Percentiles rank a stretch among this genome's conserved stretches.
These are phyloP conservation scores for Parnassius apollo DNA, from an alignment of 2,888 invertebrate genomes.

Conservation along the genomic window DNA sequence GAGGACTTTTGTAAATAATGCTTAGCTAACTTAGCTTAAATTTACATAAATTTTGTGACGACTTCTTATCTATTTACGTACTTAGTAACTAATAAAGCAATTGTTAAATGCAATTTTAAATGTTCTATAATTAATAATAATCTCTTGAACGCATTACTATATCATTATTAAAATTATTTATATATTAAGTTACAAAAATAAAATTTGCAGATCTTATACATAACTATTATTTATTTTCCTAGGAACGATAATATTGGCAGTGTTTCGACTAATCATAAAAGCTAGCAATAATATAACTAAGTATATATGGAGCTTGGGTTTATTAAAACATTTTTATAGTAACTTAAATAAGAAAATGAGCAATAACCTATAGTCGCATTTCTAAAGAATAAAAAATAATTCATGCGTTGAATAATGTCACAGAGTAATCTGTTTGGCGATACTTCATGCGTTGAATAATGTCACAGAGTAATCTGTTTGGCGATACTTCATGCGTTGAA, in stretches of 20 bases:
- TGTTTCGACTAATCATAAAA: constrained; percentile 14
- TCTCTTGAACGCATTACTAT: neutral
- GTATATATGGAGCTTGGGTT: no score
- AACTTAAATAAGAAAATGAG: constrained; percentile 1
- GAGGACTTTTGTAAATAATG: constrained; percentile 58
- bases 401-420: no score
- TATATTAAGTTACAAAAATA: constrained; percentile 1
- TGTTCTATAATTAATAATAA: constrained; percentile 2
- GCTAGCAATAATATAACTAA: neutral
- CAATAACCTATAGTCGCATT: neutral
- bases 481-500: no score
- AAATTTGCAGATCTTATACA: constrained; percentile 1
- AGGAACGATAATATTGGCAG: constrained; percentile 27
- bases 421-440: no score
- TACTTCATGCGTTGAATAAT: no score
- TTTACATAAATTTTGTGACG: constrained; percentile 55
- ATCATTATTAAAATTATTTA: neutral
- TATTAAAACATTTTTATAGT: no score
- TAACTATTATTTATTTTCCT: constrained; percentile 7
- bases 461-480: no score
- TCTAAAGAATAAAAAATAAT: no score
- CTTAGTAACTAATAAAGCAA: constrained; percentile 24
- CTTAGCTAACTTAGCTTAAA: constrained; percentile 36
- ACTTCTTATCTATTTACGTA: constrained; percentile 43
- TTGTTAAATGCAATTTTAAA: constrained; percentile 33